Evolutionary conservation across 1,140 invertebrate genomes (phyloP), one percentile per base, ranked within the genome.

Genomic region (Bombus haemorrhoidalis): DNA sequence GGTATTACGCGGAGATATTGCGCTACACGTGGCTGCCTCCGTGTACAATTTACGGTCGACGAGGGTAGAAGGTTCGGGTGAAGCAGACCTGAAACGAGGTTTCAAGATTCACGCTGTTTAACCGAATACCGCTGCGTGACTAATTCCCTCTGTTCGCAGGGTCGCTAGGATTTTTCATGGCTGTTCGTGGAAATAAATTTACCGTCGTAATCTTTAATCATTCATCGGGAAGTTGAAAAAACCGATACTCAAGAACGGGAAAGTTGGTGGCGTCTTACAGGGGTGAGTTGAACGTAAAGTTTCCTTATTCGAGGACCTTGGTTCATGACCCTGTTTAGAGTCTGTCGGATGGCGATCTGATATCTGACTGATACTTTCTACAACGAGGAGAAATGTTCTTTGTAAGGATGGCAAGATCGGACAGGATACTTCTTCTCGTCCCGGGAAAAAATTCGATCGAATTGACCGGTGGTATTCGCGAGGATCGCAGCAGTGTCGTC

Each of bases 71-170:
- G 28, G 28, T 62, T 43, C 32, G 13, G 28, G 72, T 34, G 25
- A 66, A 59, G 41, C 59, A 66, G 32, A 83, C 25, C 28, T n/a
- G 59, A 76, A 83, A 76, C 43, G 81, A 76, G 59, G 41, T 66
- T 83, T 39, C 72, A 68, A 66, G 41, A 74, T 81, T 59, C 80
- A 59, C 80, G 69, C 39, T 43, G 69, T n/a, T 81, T 81, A 73
- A 62, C 47, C 32, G 80, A 53, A 81, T 43, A 81, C 53, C 32
- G 5, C 28, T 72, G 69, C 37, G 69, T 72, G 28, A 72, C 69
- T 72, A 72, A 72, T 72, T 41, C 39, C 13, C 39, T n/a, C 13
- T 39, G 39, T 41, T 72, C 69, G 13, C 12, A n/a, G 4, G 13
- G 12, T 43, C 2, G 25, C 28, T 0, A 13, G 69, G 25, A 41